Evolutionary conservation across 2,797 vertebrate genomes (phyloP).

Genomic region (Malurus leucopterus): DNA sequence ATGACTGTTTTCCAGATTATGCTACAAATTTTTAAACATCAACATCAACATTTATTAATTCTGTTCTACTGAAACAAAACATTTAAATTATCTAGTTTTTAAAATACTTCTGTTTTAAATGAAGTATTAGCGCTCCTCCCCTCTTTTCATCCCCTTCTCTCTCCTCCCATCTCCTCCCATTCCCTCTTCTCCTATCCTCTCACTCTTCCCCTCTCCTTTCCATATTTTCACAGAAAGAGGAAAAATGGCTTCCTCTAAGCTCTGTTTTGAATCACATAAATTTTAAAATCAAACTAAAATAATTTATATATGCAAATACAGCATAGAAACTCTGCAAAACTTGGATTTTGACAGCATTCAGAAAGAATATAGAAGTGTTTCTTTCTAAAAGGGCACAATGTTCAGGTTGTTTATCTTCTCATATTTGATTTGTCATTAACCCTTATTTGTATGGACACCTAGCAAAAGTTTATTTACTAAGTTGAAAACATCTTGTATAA

Average conservation of each 20-base stretch:
- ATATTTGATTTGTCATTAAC: background rate
- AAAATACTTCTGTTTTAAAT: background rate
- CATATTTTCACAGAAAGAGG: background rate
- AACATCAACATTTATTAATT: background rate
- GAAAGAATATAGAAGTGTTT: rapidly evolving
- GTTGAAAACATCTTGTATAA: background rate
- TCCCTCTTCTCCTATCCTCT: too few species aligned
- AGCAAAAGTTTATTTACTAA: background rate
- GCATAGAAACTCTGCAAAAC: background rate
- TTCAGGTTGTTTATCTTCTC: background rate
- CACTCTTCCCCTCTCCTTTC: background rate
- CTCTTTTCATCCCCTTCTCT: rapidly evolving
- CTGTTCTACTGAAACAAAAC: background rate
- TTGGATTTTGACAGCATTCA: background rate
- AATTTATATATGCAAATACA: background rate
- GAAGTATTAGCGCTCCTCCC: background rate
- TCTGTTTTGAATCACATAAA: background rate
- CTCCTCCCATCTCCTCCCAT: background rate
- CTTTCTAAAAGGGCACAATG: background rate
- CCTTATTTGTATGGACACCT: background rate
- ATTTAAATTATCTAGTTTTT: background rate
- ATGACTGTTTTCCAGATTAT: background rate
- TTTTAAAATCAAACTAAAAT: background rate
- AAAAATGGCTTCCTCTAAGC: background rate
- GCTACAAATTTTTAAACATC: background rate